These are phyloP conservation scores for Tiaroga cobitis DNA, from an alignment of 2,797 vertebrate species.

Conservation along the genomic window DNA sequence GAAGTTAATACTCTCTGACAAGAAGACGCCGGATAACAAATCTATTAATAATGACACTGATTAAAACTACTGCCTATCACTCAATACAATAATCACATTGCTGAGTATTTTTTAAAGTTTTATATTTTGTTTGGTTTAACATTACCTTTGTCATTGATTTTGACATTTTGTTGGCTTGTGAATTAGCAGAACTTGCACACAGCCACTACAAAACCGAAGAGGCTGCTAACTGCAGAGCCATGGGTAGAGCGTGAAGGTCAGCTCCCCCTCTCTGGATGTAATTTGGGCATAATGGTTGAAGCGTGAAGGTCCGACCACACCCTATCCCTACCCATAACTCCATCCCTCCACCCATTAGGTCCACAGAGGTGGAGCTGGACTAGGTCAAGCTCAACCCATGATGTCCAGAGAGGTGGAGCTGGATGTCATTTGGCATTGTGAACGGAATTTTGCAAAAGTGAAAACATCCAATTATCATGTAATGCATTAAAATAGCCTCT, in stretches of 20 bases:
- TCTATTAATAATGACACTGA: not conserved
- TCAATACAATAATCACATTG: not conserved
- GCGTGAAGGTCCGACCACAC: not conserved
- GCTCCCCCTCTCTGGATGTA: not conserved
- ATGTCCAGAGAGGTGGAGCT: too few species aligned
- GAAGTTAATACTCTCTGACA: not conserved
- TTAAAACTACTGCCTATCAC: not conserved
- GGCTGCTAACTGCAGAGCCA: not conserved
- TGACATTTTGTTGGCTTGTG: not conserved
- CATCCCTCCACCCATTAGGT: not conserved
- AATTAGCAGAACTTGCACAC: not conserved
- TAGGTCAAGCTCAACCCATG: too few species aligned
- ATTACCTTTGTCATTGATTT: not conserved
- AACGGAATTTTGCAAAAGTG: not conserved
- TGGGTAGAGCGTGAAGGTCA: not conserved
- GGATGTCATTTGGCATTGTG: not conserved
- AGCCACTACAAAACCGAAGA: not conserved
- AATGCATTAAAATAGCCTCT: not conserved
- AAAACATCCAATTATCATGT: not conserved
- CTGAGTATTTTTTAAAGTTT: not conserved
- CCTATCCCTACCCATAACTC: too few species aligned
- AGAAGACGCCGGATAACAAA: not conserved
- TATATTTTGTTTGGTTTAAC: not conserved
- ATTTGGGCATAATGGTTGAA: not conserved
- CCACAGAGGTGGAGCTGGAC: not conserved